Conservation (phyloP, 2,888 invertebrate genomes). For the Drosophila ezoana region DNA sequence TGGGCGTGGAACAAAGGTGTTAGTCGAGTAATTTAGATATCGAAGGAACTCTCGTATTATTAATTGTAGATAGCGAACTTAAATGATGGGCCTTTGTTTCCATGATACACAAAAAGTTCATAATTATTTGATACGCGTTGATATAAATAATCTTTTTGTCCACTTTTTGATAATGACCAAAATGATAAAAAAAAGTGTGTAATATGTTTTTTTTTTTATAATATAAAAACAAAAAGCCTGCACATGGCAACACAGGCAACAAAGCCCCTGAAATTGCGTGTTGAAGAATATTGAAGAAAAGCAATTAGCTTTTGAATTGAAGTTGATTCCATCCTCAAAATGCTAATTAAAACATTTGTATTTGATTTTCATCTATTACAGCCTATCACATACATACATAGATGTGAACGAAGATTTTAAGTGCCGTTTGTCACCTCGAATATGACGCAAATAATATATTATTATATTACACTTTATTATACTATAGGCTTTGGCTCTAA, state of each 20-base stretch:
- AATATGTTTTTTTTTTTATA: slow-evolving; percentile 15
- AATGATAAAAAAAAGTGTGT: slow-evolving; percentile 39
- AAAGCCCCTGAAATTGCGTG: not conserved
- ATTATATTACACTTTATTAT: no score
- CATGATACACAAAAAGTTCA: slow-evolving; percentile 34
- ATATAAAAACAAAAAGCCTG: not conserved
- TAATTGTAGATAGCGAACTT: slow-evolving; percentile 36
- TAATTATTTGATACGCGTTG: slow-evolving; percentile 44
- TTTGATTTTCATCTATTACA: not conserved
- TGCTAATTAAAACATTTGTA: not conserved
- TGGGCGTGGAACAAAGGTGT: not conserved
- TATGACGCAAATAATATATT: not conserved
- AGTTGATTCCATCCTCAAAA: not conserved
- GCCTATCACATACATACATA: not conserved
- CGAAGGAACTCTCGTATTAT: slow-evolving; percentile 10
- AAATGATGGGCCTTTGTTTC: slow-evolving; percentile 32
- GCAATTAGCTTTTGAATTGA: no score
- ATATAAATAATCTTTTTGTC: slow-evolving; percentile 40
- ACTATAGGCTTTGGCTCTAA: not conserved
- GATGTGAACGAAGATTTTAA: not conserved
- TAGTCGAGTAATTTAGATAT: slow-evolving; percentile 36
- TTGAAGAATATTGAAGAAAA: no score
- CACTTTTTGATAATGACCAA: slow-evolving; percentile 34
- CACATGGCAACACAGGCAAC: slow-evolving; percentile 22
- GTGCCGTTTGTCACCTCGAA: not conserved